Percentiles rank a stretch among this genome's conserved stretches.
These are phyloP conservation scores for Dinomys branickii DNA, from an alignment of 2,113 vertebrate species.

Conservation along the genomic window DNA sequence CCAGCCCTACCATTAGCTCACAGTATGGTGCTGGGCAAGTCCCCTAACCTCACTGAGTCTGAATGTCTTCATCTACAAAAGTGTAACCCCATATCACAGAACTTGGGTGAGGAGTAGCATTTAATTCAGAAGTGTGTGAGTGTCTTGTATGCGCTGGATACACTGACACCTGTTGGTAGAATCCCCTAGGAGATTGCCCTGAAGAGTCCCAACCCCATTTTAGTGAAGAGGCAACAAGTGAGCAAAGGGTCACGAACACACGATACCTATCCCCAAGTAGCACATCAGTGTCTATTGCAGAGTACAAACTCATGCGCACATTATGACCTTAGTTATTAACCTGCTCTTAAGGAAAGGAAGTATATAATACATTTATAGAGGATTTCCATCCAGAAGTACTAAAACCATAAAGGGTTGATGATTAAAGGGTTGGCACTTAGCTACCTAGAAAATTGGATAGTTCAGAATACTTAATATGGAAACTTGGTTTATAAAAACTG, in stretches of 20 bases:
- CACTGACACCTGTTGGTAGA: background rate
- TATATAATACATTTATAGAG: constrained; percentile 12
- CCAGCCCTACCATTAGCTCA: background rate
- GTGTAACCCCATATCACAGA: background rate
- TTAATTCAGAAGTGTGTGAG: background rate
- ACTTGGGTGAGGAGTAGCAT: background rate
- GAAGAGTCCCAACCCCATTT: background rate
- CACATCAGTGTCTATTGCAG: background rate
- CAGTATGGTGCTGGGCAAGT: background rate
- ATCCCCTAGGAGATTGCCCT: background rate
- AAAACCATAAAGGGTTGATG: background rate
- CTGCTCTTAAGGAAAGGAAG: constrained; percentile 38
- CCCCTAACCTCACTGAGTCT: background rate
- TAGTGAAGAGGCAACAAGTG: background rate
- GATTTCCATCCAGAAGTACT: background rate
- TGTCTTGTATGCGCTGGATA: background rate
- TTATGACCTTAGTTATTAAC: constrained; percentile 3
- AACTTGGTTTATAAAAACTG: background rate
- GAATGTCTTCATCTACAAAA: background rate
- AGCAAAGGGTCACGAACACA: background rate
- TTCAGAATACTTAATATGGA: background rate
- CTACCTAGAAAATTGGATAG: constrained; percentile 11
- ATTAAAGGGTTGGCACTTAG: background rate
- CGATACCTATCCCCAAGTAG: background rate
- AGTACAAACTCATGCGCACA: background rate